Percentiles rank a stretch among this genome's conserved stretches.
Evolutionary conservation across 1,140 invertebrate genomes (phyloP).

Genomic region (Euwallacea similis): DNA sequence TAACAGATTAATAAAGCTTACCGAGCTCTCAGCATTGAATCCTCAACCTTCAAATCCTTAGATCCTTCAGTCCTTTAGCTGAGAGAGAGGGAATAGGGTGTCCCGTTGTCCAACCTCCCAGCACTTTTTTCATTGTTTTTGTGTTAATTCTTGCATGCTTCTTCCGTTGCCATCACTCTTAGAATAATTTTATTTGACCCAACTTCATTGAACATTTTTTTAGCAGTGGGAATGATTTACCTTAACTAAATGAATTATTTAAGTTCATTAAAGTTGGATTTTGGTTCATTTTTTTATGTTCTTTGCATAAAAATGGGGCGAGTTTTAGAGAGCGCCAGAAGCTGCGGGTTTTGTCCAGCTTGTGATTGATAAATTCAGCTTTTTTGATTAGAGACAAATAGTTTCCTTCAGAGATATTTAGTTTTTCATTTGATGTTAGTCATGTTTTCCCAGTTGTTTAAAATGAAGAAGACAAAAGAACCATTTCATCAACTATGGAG

Average conservation of each 20-base stretch:
- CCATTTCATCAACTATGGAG: not conserved
- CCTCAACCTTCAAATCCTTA: constrained; percentile 13
- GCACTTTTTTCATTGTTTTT: constrained; percentile 44
- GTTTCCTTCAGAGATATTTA: no score
- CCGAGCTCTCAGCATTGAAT: constrained; percentile 20
- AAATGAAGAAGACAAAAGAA: no score
- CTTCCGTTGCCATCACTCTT: constrained; percentile 34
- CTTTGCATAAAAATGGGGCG: constrained; percentile 13
- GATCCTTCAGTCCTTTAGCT: constrained; percentile 24
- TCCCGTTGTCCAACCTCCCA: constrained; percentile 44
- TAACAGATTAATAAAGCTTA: constrained; percentile 34
- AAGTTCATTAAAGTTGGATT: constrained; percentile 6
- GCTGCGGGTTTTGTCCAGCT: not conserved
- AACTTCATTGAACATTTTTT: not conserved
- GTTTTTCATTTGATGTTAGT: no score
- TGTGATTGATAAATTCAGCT: not conserved
- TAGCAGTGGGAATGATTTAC: not conserved
- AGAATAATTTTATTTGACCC: not conserved
- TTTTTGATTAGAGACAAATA: not conserved
- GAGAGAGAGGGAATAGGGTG: constrained; percentile 42
- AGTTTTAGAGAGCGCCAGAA: constrained; percentile 8
- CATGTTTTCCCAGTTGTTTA: no score
- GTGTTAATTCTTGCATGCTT: constrained; percentile 42
- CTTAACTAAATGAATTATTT: no score
- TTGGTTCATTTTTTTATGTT: no score